Conservation (phyloP, 2,797 vertebrate genomes). For the Anabacerthia variegaticeps region DNA sequence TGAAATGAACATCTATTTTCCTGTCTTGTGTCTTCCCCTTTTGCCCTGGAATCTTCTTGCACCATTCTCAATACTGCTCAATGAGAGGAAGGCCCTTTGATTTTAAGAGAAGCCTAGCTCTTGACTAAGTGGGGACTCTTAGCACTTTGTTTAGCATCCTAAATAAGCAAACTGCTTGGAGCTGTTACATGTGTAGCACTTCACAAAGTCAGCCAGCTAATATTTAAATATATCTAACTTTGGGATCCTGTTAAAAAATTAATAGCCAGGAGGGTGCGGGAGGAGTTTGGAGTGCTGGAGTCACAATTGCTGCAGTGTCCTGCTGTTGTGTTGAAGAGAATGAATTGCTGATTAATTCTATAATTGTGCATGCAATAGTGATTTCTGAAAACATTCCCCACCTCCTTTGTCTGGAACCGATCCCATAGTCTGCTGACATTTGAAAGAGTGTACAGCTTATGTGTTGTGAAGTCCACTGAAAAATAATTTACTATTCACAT, state of each 20-base stretch:
- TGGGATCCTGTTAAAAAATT: slow-evolving; percentile 5
- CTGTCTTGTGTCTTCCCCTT: not conserved
- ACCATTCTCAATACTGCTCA: not conserved
- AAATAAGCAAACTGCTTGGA: not conserved
- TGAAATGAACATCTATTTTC: not conserved
- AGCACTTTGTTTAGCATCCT: not conserved
- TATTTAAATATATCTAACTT: slow-evolving; percentile 1
- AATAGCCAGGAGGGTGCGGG: not conserved
- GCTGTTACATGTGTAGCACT: not conserved
- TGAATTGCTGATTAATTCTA: slow-evolving; percentile 84
- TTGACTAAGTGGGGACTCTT: not conserved
- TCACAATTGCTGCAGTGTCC: slow-evolving; percentile 17
- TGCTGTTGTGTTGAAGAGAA: slow-evolving; percentile 52
- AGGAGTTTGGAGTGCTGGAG: not conserved
- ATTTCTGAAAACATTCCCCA: slow-evolving; percentile 82
- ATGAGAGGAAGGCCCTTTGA: not conserved
- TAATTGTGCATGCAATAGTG: slow-evolving; percentile 83
- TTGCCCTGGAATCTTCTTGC: not conserved
- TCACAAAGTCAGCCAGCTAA: not conserved
- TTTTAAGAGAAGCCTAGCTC: not conserved
- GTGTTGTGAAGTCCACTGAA: slow-evolving; percentile 88
- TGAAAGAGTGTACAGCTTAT: slow-evolving; percentile 84
- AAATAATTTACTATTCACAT: slow-evolving; percentile 85
- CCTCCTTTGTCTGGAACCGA: slow-evolving; percentile 73
- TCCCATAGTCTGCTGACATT: slow-evolving; percentile 80